Evolutionary conservation across 2,113 vertebrate genomes (phyloP).

Genomic region (Ramphastos sulfuratus): DNA sequence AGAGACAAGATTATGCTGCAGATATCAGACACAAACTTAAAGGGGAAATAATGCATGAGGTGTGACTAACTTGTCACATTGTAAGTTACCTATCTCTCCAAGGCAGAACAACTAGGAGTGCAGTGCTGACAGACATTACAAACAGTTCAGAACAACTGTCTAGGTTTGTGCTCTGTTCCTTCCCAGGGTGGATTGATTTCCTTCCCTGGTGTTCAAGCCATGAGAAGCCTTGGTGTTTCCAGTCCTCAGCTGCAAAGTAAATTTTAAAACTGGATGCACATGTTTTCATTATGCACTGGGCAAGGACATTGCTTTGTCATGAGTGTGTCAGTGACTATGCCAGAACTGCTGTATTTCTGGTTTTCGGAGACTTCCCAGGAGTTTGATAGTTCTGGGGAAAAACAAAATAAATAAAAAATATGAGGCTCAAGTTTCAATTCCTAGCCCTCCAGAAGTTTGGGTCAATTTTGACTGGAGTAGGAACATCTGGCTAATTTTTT

Average conservation of each 20-base stretch:
- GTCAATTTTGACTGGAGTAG: not conserved
- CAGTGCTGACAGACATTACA: not conserved
- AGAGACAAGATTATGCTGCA: not conserved
- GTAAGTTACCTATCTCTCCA: not conserved
- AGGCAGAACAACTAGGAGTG: not conserved
- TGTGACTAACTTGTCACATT: not conserved
- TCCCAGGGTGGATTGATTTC: not conserved
- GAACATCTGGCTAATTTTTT: not conserved
- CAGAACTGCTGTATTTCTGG: not conserved
- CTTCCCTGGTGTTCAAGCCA: not conserved
- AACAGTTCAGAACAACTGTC: not conserved
- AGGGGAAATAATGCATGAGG: not conserved
- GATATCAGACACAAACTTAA: not conserved
- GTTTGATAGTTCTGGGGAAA: not conserved
- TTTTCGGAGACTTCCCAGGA: not conserved
- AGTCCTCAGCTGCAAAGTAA: not conserved
- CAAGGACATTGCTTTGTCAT: not conserved
- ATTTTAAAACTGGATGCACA: not conserved
- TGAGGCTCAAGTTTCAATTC: not conserved
- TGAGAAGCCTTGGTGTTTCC: not conserved
- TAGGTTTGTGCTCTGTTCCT: not conserved
- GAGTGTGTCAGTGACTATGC: not conserved
- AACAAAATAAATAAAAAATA: not conserved
- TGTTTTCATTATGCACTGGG: not conserved
- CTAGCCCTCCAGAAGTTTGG: not conserved